Evolutionary conservation across 1,140 invertebrate species (phyloP), one percentile per base, ranked within the genome.

Genomic region (Reticulitermes speratus): DNA sequence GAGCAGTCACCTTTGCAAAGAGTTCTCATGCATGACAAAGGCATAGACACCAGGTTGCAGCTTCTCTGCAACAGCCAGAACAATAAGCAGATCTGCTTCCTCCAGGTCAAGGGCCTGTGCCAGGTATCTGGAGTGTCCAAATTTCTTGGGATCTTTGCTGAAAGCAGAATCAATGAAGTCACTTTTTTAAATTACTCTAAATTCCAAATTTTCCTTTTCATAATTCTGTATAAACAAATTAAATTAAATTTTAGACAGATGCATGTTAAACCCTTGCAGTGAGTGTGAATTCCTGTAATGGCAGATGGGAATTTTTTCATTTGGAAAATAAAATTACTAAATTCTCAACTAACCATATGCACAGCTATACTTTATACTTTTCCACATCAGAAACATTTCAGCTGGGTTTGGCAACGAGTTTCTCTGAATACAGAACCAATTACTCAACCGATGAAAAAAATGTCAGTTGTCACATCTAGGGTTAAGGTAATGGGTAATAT

Each of bases 21-120:
- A 45, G 59, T 9, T 45, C 23, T 84, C 44, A 52, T 16, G 12
- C 85, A 85, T 85, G 14, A 85, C 85, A 48, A 12, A 69, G 38
- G 45, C 59, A 69, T 85, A 85, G 19, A 85, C 65, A n/a, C 85
- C 85, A 69, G 85, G 85, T 32, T 85, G 55, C 44, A 85, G 55
- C 23, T 85, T 85, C n/a, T 85, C 85, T 25, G 85, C 85, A 8
- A 59, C 85, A 25, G 85, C 59, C 85, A 85, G 44, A 23, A 85
- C 85, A 16, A 85, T 85, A 23, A 85, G 85, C 23, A 85, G 65
- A 25, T 85, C 85, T 14, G 23, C 32, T 38, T 85, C 85, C 44
- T 69, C 44, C 32, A 85, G 85, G 44, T 81, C 65, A 65, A 85
- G n/a, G 1, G 25, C 55, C 44, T 65, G 55, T 21, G 44, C 65